Conservation (phyloP, 2,888 invertebrate genomes). For the Eilema griseolum region DNA sequence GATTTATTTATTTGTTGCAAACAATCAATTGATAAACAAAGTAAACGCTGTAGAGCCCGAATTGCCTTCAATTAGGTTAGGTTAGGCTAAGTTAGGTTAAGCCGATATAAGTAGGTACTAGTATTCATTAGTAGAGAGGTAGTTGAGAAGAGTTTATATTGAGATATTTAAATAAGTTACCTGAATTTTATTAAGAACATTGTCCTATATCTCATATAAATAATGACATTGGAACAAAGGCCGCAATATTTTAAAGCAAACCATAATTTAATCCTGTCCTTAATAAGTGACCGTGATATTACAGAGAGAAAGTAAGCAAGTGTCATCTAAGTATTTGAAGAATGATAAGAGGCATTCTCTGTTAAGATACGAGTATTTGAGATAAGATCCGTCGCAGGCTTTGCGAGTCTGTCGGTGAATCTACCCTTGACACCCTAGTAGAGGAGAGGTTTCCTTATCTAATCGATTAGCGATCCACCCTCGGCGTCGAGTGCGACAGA, state of each 20-base stretch:
- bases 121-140: background rate
- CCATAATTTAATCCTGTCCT: constrained; percentile 39
- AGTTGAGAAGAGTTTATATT: background rate
- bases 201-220: background rate
- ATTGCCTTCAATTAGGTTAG: background rate
- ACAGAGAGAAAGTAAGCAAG: constrained; percentile 28
- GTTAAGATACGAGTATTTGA: constrained; percentile 36
- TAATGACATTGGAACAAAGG: constrained; percentile 8
- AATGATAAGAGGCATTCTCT: constrained; percentile 44
- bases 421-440: constrained; percentile 65
- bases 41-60: background rate
- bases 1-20: background rate
- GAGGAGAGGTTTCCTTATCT: constrained; percentile 60
- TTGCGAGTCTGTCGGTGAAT: constrained; percentile 42
- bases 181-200: background rate
- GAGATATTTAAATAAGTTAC: background rate
- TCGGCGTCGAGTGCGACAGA: constrained; percentile 56
- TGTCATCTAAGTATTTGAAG: constrained; percentile 37
- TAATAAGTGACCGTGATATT: constrained; percentile 38
- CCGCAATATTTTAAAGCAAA: constrained; percentile 2
- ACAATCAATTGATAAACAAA: background rate
- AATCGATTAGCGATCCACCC: constrained; percentile 76
- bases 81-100: too few relatives aligned
- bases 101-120: background rate
- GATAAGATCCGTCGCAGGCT: constrained; percentile 48